These are phyloP conservation scores for Etheostoma perlongum DNA, from an alignment of 2,797 vertebrate genomes.

Conservation along the genomic window DNA sequence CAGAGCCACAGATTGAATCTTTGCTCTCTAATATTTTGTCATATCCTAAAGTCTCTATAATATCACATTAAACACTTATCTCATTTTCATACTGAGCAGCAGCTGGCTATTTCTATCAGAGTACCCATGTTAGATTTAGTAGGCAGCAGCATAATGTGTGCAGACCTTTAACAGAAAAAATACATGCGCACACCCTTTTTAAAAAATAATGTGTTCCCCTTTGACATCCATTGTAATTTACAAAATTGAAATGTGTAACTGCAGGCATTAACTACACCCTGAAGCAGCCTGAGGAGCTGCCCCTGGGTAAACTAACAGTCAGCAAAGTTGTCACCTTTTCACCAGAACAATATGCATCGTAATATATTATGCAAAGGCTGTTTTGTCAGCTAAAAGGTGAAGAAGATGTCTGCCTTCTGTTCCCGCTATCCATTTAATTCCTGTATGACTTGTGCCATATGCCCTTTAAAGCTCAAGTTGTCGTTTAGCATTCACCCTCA, in stretches of 20 bases:
- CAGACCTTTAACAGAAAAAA: constrained; percentile 15
- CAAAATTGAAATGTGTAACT: constrained; percentile 38
- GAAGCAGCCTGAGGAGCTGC: constrained; percentile 44
- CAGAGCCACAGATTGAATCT: constrained; percentile 18
- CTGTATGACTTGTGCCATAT: constrained; percentile 76
- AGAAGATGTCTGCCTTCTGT: constrained; percentile 71
- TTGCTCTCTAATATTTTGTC: constrained; percentile 12
- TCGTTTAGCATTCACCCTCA: constrained; percentile 72
- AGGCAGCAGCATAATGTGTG: constrained; percentile 4
- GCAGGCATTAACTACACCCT: constrained; percentile 18
- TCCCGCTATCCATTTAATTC: constrained; percentile 70
- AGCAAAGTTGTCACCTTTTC: constrained; percentile 58
- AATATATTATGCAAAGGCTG: constrained; percentile 65
- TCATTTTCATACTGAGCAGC: constrained; percentile 26
- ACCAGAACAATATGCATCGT: constrained; percentile 42
- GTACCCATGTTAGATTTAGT: constrained; percentile 17
- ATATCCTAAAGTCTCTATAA: constrained; percentile 14
- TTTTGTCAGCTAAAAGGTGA: constrained; percentile 72
- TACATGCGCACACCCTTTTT: neutral
- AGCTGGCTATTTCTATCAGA: constrained; percentile 43
- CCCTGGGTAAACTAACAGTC: constrained; percentile 45
- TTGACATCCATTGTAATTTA: constrained; percentile 37
- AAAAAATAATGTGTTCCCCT: constrained; percentile 11
- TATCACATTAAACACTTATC: constrained; percentile 15
- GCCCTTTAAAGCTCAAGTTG: constrained; percentile 76